Evolutionary conservation across 2,888 invertebrate species (phyloP).

Genomic region (Apeira syringaria): DNA sequence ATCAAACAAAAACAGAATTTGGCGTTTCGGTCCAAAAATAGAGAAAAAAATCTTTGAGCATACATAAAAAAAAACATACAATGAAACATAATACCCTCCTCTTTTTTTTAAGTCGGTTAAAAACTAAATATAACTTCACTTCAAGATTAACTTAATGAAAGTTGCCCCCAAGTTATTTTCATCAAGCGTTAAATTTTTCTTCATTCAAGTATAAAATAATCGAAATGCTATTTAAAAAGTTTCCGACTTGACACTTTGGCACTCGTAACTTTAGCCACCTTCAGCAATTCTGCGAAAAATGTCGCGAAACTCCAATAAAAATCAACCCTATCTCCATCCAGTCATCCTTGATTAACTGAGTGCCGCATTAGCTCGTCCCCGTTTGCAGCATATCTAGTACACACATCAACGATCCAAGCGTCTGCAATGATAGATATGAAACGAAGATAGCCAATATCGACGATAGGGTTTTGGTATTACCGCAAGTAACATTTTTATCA

Average conservation of each 20-base stretch:
- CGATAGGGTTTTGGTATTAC: not conserved
- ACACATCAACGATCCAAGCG: not conserved
- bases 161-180: no score
- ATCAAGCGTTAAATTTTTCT: not conserved
- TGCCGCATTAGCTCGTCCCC: constrained; percentile 9
- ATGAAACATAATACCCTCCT: no score
- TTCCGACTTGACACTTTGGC: constrained; percentile 1
- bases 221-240: not conserved
- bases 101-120: no score
- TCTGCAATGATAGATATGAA: not conserved
- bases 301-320: constrained; percentile 5
- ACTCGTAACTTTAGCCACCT: constrained; percentile 5
- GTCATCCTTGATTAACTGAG: constrained; percentile 10
- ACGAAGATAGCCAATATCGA: no score
- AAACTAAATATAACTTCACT: no score
- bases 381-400: not conserved
- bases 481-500: no score
- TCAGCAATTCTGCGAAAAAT: constrained; percentile 1
- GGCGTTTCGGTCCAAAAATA: no score
- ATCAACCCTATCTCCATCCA: constrained; percentile 9
- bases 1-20: no score
- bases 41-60: no score
- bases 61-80: no score
- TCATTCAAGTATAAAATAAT: not conserved
- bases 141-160: no score